Conservation (phyloP, 2,113 vertebrate genomes). For the Dissostichus mawsoni region DNA sequence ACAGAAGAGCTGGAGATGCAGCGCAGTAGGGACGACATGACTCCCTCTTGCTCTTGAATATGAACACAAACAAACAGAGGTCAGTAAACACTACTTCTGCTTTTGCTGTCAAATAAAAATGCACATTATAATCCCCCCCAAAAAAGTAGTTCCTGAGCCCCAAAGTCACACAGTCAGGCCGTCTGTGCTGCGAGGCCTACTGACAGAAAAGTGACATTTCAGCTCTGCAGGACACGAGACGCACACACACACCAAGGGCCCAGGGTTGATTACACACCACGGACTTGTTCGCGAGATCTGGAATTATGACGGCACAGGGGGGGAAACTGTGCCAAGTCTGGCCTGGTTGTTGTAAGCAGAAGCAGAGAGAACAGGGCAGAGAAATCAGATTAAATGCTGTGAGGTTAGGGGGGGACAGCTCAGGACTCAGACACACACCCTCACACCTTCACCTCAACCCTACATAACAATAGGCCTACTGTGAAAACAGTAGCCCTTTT, state of each 20-base stretch:
- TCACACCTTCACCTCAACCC: too few species aligned
- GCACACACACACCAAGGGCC: constrained; percentile 22
- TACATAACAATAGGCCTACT: constrained; percentile 8
- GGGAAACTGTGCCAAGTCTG: constrained; percentile 71
- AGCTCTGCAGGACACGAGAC: constrained; percentile 56
- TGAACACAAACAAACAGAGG: constrained; percentile 52
- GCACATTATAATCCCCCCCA: constrained; percentile 39
- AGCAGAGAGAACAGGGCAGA: constrained; percentile 11
- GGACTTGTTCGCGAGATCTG: constrained; percentile 78
- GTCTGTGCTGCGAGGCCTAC: constrained; percentile 64
- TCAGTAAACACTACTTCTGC: constrained; percentile 24
- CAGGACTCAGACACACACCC: constrained; percentile 13
- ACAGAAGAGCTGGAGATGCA: constrained; percentile 76
- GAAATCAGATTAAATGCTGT: constrained; percentile 19
- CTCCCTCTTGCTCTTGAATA: constrained; percentile 66
- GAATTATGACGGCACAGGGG: constrained; percentile 71
- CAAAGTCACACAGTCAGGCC: constrained; percentile 45
- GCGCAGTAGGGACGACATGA: constrained; percentile 83
- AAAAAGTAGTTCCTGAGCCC: constrained; percentile 24
- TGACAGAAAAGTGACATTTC: constrained; percentile 73
- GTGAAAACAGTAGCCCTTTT: neutral
- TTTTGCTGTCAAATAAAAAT: constrained; percentile 51
- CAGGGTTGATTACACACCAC: constrained; percentile 63
- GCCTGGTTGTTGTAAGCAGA: constrained; percentile 27
- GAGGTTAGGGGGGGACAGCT: neutral